Evolutionary conservation across 2,797 vertebrate species (phyloP).

Genomic region (Paedocypris micromegethes): DNA sequence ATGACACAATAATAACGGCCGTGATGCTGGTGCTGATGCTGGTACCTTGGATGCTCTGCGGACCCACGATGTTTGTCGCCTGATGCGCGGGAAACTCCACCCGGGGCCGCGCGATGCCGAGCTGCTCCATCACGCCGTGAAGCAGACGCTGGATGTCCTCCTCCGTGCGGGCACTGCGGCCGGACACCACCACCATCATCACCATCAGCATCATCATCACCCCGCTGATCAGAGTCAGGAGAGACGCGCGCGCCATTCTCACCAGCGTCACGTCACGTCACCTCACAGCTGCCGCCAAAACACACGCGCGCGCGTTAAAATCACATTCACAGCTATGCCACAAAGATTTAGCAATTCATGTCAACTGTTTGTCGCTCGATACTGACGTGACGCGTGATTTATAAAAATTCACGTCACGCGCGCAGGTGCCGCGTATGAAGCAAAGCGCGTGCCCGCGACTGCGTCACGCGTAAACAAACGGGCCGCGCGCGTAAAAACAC

Average conservation of each 20-base stretch:
- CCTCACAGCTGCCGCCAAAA: no score
- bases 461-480: no score
- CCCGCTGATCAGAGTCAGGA: conserved; percentile 67
- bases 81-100: conserved; percentile 96
- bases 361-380: no score
- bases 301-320: no score
- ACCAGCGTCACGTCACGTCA: conserved; percentile 39
- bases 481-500: no score
- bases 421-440: no score
- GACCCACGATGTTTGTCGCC: conserved; percentile 91
- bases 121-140: conserved; percentile 93
- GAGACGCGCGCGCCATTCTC: conserved; percentile 50
- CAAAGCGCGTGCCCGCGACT: no score
- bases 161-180: conserved; percentile 79
- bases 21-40: background rate
- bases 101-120: conserved; percentile 90
- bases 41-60: conserved; percentile 92
- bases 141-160: conserved; percentile 92
- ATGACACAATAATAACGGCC: background rate
- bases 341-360: no score
- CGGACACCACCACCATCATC: conserved; percentile 57
- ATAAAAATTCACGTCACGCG: no score
- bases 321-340: no score
- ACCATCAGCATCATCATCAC: conserved; percentile 37
- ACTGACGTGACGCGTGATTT: no score